Conservation (phyloP, 1,140 invertebrate species). For the Tribolium madens region DNA sequence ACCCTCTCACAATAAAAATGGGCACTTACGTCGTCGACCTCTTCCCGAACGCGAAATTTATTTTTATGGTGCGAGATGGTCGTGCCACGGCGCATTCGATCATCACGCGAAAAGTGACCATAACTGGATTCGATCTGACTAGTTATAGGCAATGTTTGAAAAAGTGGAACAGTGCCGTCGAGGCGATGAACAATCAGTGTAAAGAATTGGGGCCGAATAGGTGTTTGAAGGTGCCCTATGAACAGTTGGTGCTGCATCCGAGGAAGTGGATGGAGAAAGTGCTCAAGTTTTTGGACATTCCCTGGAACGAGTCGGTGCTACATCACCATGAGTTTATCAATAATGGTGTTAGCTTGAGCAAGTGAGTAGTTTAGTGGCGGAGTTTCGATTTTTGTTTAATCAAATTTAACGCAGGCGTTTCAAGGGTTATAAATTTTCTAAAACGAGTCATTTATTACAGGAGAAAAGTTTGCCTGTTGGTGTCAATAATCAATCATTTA, state of each 20-base stretch:
- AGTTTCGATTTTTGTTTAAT: constrained; percentile 1
- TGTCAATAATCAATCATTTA: constrained; percentile 27
- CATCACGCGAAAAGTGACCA: constrained; percentile 96
- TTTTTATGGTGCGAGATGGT: constrained; percentile 97
- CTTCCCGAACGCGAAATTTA: constrained; percentile 92
- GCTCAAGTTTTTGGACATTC: constrained; percentile 90
- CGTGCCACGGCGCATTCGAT: constrained; percentile 98
- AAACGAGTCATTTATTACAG: neutral
- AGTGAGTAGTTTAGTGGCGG: constrained; percentile 74
- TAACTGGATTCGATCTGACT: constrained; percentile 96
- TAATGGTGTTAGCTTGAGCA: constrained; percentile 91
- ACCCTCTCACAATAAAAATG: constrained; percentile 97
- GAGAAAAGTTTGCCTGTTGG: neutral
- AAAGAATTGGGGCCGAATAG: constrained; percentile 83
- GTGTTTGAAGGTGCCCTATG: constrained; percentile 93
- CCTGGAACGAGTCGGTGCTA: constrained; percentile 96
- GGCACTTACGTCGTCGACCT: constrained; percentile 86
- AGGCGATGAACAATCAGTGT: constrained; percentile 95
- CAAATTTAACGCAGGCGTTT: constrained; percentile 2
- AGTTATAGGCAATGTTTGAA: constrained; percentile 93
- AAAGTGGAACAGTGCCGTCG: constrained; percentile 97
- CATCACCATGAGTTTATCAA: constrained; percentile 98
- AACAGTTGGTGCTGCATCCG: constrained; percentile 96
- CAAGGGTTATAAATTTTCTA: constrained; percentile 5
- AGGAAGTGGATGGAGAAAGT: constrained; percentile 90